Evolutionary conservation across 2,888 invertebrate genomes (phyloP).

Genomic region (Sphecodes monilicornis): DNA sequence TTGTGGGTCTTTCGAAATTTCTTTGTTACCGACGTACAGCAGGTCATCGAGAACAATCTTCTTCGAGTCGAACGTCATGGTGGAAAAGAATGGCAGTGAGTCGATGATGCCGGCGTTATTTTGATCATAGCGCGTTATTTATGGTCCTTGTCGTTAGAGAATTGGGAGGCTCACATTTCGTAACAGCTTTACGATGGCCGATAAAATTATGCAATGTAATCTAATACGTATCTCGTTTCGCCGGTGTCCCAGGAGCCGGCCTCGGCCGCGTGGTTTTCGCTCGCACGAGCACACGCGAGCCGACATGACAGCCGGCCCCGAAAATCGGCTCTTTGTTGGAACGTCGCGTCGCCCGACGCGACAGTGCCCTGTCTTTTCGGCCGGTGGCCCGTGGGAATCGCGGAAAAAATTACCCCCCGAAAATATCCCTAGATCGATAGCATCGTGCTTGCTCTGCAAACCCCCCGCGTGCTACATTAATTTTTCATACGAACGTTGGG

Average conservation of each 20-base stretch:
- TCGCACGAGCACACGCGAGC: conserved; percentile 53
- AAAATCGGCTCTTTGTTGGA: conserved; percentile 60
- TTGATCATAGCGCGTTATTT: conserved; percentile 65
- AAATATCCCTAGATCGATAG: neutral
- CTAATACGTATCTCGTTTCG: conserved; percentile 80
- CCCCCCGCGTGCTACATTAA: conserved; percentile 2
- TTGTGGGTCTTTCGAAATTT: neutral
- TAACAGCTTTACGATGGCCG: conserved; percentile 74
- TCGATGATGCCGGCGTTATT: conserved; percentile 51
- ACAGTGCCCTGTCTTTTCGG: neutral
- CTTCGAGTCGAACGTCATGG: neutral
- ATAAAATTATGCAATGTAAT: conserved; percentile 82
- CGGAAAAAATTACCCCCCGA: conserved; percentile 21
- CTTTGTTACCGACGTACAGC: neutral
- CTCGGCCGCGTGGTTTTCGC: conserved; percentile 57
- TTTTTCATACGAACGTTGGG: neutral
- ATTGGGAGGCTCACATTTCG: conserved; percentile 73
- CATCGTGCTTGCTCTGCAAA: conserved; percentile 16
- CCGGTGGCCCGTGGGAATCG: conserved; percentile 58
- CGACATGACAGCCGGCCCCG: conserved; percentile 50
- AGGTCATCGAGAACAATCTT: neutral
- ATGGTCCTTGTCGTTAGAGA: conserved; percentile 55
- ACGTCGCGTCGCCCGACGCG: conserved; percentile 30
- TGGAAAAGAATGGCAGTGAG: neutral
- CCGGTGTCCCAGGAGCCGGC: conserved; percentile 62